Base-by-base conservation (phyloP, 2,888 invertebrate species). In the Scrobipalpa atriplicella region DNA sequence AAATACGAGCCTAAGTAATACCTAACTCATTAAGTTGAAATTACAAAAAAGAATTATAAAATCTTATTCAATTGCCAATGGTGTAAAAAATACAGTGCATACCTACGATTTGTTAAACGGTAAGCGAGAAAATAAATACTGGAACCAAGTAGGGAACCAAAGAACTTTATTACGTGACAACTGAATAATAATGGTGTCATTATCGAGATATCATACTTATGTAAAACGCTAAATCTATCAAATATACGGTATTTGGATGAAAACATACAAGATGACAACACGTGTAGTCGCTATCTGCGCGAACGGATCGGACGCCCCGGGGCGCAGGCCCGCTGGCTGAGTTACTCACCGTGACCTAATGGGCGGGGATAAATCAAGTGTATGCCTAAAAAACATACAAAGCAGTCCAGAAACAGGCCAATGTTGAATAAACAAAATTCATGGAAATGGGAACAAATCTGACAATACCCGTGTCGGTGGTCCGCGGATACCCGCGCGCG, bases 221-320 rank as follows among this genome's bases (percentile, higher is more conserved):
- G 80, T 86, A 80, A 82, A 84, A 87, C 84, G 86, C 86, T 76
- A 82, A 87, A 89, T 89, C 88, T 89, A 89, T 90, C 87, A 89
- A 86, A 89, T 83, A 82, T 84, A 83, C 77, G 80, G 79, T 88
- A 90, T 90, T 92, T 84, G 89, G 88, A 90, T 90, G 89, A 90
- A 91, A 90, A 89, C 87, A 83, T 91, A 92, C 92, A 91, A 92
- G 89, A 90, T 90, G 92, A 91, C 90, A 92, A 92, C 92, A 92
- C 83, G 87, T 92, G 92, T 92, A 88, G 82, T 81, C 77, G 87
- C 82, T 92, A 92, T 92, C 92, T 87, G 83, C 76, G 85, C 82
- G 83, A 78, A 82, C 78, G 85, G 84, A 92, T 92, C 92, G 84
- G 90, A 76, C 88, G 79, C 87, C 92, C 92, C 83, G 90, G 79